Percentiles rank a stretch among this genome's conserved stretches.
Evolutionary conservation across 2,113 vertebrate species (phyloP).

Genomic region (Elachura formosa): DNA sequence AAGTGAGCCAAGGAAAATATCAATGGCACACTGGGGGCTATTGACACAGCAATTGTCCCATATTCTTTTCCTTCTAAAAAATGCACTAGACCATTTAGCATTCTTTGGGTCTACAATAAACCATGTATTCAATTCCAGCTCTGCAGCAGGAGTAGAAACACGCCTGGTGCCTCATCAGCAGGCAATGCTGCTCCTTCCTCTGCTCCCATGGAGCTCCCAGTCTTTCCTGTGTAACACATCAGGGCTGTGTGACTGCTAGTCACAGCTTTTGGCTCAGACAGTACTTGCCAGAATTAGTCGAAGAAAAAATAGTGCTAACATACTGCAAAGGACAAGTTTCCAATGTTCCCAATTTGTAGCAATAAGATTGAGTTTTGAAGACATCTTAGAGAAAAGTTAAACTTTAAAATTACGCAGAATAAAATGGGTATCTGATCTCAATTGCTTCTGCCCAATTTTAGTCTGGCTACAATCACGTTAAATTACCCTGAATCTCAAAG

Average conservation of each 20-base stretch:
- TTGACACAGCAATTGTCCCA: background rate
- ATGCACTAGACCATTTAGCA: background rate
- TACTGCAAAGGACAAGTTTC: background rate
- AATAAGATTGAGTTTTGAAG: background rate
- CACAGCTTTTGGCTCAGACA: background rate
- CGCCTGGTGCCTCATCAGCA: background rate
- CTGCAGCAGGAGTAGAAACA: background rate
- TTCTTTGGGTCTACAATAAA: background rate
- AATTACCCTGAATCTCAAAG: constrained; percentile 4
- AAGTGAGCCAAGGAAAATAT: background rate
- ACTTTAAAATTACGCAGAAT: background rate
- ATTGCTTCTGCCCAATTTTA: background rate
- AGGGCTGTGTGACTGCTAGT: background rate
- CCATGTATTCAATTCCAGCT: background rate
- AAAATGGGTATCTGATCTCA: background rate
- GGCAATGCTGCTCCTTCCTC: background rate
- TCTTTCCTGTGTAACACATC: background rate
- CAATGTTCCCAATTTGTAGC: background rate
- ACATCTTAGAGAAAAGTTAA: background rate
- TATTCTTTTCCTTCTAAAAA: background rate
- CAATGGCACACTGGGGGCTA: background rate
- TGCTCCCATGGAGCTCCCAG: background rate
- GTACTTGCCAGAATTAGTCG: background rate
- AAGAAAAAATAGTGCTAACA: background rate
- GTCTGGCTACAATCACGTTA: background rate